phyloP scores from a whole-genome alignment of 2,888 invertebrate genomes.

The Eupithecia dodoneata region DNA sequence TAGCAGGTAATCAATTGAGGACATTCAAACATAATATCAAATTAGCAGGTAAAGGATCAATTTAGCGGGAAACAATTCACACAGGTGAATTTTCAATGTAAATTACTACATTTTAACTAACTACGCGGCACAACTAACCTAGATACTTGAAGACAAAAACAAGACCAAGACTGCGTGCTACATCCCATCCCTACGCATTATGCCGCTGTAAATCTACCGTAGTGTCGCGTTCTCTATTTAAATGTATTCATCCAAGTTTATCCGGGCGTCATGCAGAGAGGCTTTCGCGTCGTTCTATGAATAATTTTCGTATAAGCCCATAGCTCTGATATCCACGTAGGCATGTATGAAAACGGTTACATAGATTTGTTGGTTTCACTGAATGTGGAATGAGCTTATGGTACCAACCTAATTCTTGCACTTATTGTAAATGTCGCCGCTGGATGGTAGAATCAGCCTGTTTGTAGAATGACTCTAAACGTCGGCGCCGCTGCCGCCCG shows the following conservation, averaged over 20 bases:
- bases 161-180: conserved; percentile 25
- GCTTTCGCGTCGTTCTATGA: conserved; percentile 73
- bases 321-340: conserved; percentile 50
- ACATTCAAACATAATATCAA: too few species aligned
- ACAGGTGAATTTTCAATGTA: neutral
- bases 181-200: conserved; percentile 62
- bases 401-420: neutral
- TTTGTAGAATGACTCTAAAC: too few species aligned
- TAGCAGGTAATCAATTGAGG: too few species aligned
- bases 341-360: conserved; percentile 29
- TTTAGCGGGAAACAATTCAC: too few species aligned
- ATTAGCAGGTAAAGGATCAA: too few species aligned
- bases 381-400: conserved; percentile 1
- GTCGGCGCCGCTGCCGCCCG: neutral
- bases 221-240: conserved; percentile 82
- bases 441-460: too few species aligned
- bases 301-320: conserved; percentile 76
- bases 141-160: neutral
- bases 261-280: conserved; percentile 78
- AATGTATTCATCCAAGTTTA: conserved; percentile 83
- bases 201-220: conserved; percentile 77
- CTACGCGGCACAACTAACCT: neutral
- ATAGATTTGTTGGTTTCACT: conserved; percentile 19
- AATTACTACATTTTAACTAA: neutral
- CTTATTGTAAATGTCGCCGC: neutral